Evolutionary conservation across 2,113 vertebrate species (phyloP), one percentile per base, ranked within the genome.

Genomic region (Ranitomeya variabilis): DNA sequence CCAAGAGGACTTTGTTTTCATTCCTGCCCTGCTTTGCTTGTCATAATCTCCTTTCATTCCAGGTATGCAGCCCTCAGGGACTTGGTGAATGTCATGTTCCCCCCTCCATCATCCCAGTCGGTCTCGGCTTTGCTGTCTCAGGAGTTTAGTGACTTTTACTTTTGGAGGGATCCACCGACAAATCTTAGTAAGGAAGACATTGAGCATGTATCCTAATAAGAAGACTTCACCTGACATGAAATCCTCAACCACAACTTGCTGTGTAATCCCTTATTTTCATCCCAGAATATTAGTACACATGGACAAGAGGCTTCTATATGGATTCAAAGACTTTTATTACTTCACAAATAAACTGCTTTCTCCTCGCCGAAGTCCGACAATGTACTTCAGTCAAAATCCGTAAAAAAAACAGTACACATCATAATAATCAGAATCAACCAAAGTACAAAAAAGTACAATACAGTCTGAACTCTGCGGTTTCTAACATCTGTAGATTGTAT

Each of bases 31-130:
- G 14, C 23, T 19, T 60, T 26, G 54, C 76, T 54, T 78, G 51
- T 78, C 77, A 57, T 79, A 11, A 23, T 57, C 55, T 6, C 6
- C 85, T 69, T 11, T 81, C 26, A 31, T 87, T 85, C 0, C 66
- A 99, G 98, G 74, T 99, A 97, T 0, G 93, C 95, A 83, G 94
- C 93, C 82, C 95, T 99, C 51, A 90, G 94, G 0, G 97, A 98
- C 90, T 59, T 96, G 89, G 97, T 98, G 66, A 97, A 99, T 78
- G 95, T 98, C 52, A 92, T 99, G 91, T 99, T 99, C 91, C 98
- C 98, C 0, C 91, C 95, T 18, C 89, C 95, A 15, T 90, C 83
- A 1, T 91, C 91, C 0, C 92, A 92, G 7, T 89, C 87, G 6
- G 92, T 79, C 0, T 0, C 81, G 0, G 92, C 93, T 76, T 93